Base-by-base conservation (phyloP, 2,888 invertebrate genomes). In the Melanotus villosus region DNA sequence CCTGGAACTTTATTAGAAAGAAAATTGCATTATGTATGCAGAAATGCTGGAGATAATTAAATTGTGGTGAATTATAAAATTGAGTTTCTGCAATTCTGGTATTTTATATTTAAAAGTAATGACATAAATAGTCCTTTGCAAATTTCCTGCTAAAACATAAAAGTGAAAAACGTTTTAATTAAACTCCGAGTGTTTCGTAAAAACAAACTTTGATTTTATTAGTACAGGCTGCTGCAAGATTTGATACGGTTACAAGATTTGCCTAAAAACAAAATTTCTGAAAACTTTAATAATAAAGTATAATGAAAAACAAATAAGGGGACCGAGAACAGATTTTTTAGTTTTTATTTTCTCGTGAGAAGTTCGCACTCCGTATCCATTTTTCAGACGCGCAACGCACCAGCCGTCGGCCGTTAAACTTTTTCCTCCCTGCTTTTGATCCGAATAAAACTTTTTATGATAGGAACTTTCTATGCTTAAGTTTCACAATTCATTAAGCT, bases 261-360 rank as follows among this genome's bases (percentile, higher is more conserved):
- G n/a, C n/a, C n/a, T n/a, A n/a, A n/a, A n/a, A n/a, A n/a, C n/a
- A n/a, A n/a, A n/a, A n/a, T n/a, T n/a, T n/a, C n/a, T n/a, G n/a
- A n/a, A n/a, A n/a, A n/a, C n/a, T n/a, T n/a, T 30, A 12, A 12
- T n/a, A 26, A 26, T 50, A 26, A 50, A 50, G 50, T 50, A 50
- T 50, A 50, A 50, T 26, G 50, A 50, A 50, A 50, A 50, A 4
- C 23, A 50, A 26, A 50, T 50, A 50, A 23, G 30, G n/a, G 26
- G 26, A 12, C 4, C 12, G 12, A n/a, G 21, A 26, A 47, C 2
- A 5, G 9, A 30, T 50, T 50, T 50, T 50, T 26, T 12, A 18
- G 41, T 41, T 50, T 50, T 30, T 50, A 50, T 50, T 50, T 50
- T 14, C 50, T 50, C 30, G 12, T 30, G 14, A 50, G 50, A 34